Base-by-base conservation (phyloP, 2,113 vertebrate genomes). In the Okapia johnstoni region DNA sequence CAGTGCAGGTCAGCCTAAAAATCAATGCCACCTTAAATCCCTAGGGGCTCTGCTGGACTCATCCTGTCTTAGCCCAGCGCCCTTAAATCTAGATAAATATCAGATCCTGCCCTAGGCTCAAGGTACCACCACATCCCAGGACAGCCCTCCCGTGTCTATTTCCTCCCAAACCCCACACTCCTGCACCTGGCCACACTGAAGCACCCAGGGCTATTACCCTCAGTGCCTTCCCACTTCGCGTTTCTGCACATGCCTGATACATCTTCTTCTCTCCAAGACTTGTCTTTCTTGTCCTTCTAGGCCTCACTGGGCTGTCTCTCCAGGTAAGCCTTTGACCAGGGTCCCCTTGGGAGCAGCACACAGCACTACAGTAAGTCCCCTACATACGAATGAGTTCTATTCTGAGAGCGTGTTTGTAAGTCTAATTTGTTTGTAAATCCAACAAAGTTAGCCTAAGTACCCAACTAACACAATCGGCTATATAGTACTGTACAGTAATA, bases 31-130 rank as follows among this genome's bases (percentile, higher is more conserved):
- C 77, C 79, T 77, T 79, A 73, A 76, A 76, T 84, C n/a, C 43
- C 90, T 5, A 33, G n/a, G 77, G 13, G 6, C 12, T 63, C 57
- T n/a, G 61, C 40, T 58, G 25, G 85, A 61, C 9, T 61, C 26
- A 14, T 4, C 6, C 23, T 0, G 19, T 58, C 40, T 25, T 28
- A 23, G 46, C 12, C 33, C 21, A 54, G 52, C 6, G 19, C 25
- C 54, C 76, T 84, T 76, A 63, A 88, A 84, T 28, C 36, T 57
- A 92, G 76, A 66, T 43, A 57, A 84, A 88, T 25, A 61, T n/a
- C 76, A 57, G 15, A 85, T 50, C 25, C 63, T 93, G 43, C 19
- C 40, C 36, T 43, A 10, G 15, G 50, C 61, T 93, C 23, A 54
- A 96, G 30, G 46, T 11, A 33, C 79, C 7, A 12, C 73, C 10